Evolutionary conservation across 1,140 invertebrate species (phyloP).

Genomic region (Laodelphax striatellus): DNA sequence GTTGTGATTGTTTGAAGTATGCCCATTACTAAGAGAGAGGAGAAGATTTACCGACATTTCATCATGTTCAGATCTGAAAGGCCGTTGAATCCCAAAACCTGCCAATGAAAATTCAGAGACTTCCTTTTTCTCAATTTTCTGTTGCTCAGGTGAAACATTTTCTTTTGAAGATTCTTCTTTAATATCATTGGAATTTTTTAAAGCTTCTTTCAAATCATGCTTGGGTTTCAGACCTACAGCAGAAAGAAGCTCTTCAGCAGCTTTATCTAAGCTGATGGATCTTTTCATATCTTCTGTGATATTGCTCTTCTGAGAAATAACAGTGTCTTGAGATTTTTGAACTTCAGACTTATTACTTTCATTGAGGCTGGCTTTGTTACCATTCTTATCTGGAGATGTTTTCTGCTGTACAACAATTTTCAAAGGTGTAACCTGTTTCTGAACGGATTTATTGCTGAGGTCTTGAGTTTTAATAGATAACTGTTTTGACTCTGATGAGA

Average conservation of each 20-base stretch:
- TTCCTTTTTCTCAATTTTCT: not conserved
- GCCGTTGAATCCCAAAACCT: not conserved
- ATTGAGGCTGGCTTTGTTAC: no score
- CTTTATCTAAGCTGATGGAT: not conserved
- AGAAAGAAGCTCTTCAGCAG: not conserved
- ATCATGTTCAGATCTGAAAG: slow-evolving; percentile 15
- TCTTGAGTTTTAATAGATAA: no score
- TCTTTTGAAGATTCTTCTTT: not conserved
- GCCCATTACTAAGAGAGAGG: slow-evolving; percentile 13
- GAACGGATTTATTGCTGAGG: no score
- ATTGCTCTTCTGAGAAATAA: not conserved
- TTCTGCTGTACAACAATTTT: no score
- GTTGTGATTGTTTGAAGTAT: not conserved
- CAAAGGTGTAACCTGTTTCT: no score
- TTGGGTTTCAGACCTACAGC: slow-evolving; percentile 9
- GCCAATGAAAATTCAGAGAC: not conserved
- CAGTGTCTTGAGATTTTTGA: not conserved
- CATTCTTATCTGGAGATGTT: no score
- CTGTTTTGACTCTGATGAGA: no score
- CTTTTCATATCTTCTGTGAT: not conserved
- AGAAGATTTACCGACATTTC: slow-evolving; percentile 18
- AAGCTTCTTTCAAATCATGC: not conserved
- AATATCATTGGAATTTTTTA: not conserved
- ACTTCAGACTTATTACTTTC: no score
- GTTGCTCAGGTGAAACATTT: no score